These are phyloP conservation scores for Bibio marci DNA, from an alignment of 2,888 invertebrate genomes.

Conservation along the genomic window DNA sequence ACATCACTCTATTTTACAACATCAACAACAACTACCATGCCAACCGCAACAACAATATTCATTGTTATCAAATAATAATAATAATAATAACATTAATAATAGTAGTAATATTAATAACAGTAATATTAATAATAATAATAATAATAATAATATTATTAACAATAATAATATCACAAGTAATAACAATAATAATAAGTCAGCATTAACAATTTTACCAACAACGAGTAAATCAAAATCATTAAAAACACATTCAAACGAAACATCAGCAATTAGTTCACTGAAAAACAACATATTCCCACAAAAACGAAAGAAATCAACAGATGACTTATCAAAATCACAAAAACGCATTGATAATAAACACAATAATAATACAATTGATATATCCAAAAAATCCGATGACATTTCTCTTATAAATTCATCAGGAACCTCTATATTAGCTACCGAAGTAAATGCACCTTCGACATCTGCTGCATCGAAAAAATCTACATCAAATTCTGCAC, in stretches of 20 bases:
- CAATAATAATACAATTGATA: not conserved
- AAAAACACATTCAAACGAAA: not conserved
- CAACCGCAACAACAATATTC: slow-evolving; percentile 2
- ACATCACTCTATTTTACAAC: not conserved
- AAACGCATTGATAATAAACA: not conserved
- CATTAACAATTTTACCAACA: not conserved
- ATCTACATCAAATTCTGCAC: slow-evolving; percentile 17
- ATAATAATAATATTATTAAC: no score
- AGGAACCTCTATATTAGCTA: no score
- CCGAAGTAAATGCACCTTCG: no score
- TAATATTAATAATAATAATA: no score
- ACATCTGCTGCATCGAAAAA: no score
- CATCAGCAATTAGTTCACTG: not conserved
- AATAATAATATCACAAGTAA: no score
- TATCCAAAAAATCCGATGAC: not conserved
- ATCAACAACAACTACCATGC: not conserved
- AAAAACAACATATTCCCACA: no score
- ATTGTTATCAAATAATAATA: no score
- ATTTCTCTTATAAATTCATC: not conserved
- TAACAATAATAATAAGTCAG: no score
- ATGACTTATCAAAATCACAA: not conserved
- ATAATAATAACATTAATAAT: no score
- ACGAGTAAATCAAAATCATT: not conserved
- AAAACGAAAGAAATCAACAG: no score
- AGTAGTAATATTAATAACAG: no score